Conservation (phyloP, 2,888 invertebrate genomes). For the Watsonalla binaria region DNA sequence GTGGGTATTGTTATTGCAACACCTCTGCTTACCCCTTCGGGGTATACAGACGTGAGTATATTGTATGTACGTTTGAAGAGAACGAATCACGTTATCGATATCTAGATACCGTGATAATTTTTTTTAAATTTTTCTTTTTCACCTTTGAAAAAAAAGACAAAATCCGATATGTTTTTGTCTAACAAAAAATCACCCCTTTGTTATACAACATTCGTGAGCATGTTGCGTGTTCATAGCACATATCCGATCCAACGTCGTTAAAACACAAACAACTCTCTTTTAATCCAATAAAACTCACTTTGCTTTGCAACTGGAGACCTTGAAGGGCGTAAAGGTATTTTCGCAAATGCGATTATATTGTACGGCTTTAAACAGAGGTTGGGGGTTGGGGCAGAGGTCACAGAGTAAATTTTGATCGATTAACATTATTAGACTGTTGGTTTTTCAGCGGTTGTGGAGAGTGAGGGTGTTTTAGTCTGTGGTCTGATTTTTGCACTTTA, state of each 20-base stretch:
- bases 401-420: not conserved
- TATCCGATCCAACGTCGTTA: constrained; percentile 20
- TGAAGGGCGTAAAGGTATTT: constrained; percentile 16
- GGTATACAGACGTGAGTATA: no score
- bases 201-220: constrained; percentile 30
- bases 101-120: no score
- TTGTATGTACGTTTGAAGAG: no score
- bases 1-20: no score
- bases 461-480: no score
- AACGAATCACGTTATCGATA: no score
- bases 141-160: no score
- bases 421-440: not conserved
- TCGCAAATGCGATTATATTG: constrained; percentile 29
- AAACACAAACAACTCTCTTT: constrained; percentile 17
- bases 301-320: constrained; percentile 3
- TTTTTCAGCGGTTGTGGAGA: no score
- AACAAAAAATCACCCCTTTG: not conserved
- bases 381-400: not conserved
- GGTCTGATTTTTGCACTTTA: no score
- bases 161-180: no score
- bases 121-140: no score
- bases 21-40: no score
- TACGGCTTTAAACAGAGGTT: constrained; percentile 9
- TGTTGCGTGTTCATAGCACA: constrained; percentile 34
- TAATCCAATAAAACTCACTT: constrained; percentile 12